These are phyloP conservation scores for Frankliniella intonsa DNA, from an alignment of 2,888 invertebrate genomes.

Conservation along the genomic window DNA sequence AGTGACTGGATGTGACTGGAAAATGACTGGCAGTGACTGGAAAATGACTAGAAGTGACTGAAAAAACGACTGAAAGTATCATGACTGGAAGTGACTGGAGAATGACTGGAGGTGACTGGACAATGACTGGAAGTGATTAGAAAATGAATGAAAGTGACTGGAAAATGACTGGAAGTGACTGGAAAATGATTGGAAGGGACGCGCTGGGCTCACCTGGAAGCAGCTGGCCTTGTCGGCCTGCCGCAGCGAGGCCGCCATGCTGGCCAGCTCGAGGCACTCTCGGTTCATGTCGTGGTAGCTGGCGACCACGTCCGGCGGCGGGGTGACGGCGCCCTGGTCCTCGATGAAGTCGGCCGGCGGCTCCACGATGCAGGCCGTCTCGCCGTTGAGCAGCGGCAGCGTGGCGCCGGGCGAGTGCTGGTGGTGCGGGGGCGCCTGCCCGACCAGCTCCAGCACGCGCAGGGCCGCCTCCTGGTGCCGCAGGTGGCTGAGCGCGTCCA, in stretches of 20 bases:
- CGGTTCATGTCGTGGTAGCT: conserved; percentile 33
- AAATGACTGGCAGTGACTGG: no score
- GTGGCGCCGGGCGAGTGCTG: not conserved
- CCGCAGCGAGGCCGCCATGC: conserved; percentile 8
- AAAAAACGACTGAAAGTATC: no score
- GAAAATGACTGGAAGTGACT: no score
- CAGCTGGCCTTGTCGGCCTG: conserved; percentile 8
- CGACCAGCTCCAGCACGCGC: conserved; percentile 14
- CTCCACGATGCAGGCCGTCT: conserved; percentile 45
- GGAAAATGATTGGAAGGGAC: no score
- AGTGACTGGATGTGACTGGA: no score
- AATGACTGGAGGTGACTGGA: no score
- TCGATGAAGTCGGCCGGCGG: conserved; percentile 41
- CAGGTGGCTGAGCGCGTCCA: conserved; percentile 15
- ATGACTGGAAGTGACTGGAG: no score
- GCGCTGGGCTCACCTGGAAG: conserved; percentile 31
- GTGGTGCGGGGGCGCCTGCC: not conserved
- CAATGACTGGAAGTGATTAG: no score
- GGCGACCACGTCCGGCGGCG: conserved; percentile 45
- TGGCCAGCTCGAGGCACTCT: conserved; percentile 27
- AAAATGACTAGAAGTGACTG: no score
- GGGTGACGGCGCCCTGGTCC: conserved; percentile 40
- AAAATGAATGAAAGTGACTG: no score
- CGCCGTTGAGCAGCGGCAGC: conserved; percentile 41
- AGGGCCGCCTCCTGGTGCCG: conserved; percentile 17